Conservation (phyloP, 2,113 vertebrate species). For the Dasyornis broadbenti region DNA sequence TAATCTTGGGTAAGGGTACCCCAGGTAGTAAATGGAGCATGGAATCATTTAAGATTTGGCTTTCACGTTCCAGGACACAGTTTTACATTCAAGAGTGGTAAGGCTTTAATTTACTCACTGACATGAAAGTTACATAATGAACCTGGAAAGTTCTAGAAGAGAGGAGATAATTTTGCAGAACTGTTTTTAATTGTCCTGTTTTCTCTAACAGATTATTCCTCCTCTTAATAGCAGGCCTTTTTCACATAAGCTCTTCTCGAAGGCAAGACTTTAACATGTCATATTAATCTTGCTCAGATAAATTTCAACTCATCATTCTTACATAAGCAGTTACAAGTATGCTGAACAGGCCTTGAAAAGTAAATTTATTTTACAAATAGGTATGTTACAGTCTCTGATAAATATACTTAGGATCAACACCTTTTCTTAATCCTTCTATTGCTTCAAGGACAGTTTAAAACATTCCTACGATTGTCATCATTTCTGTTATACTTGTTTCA, state of each 20-base stretch:
- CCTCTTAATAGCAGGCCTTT: neutral
- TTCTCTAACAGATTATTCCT: neutral
- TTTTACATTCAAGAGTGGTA: neutral
- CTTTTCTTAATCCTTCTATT: neutral
- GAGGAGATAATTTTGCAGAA: neutral
- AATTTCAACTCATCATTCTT: neutral
- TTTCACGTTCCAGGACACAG: neutral
- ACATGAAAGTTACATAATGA: neutral
- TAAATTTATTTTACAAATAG: neutral
- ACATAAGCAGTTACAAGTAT: neutral
- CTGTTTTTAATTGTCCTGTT: neutral
- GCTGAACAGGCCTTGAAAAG: neutral
- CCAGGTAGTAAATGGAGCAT: neutral
- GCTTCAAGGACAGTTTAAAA: neutral
- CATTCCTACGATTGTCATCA: neutral
- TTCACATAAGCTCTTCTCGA: neutral
- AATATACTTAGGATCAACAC: neutral
- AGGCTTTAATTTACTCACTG: neutral
- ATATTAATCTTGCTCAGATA: neutral
- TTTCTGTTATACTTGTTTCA: neutral
- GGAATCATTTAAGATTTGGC: neutral
- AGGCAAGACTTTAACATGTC: neutral
- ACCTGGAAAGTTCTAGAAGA: neutral
- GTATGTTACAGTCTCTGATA: neutral
- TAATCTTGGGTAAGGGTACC: neutral